Percentiles rank a stretch among this genome's conserved stretches.
These are phyloP conservation scores for Synergus itoensis DNA, from an alignment of 2,888 invertebrate genomes.

Conservation along the genomic window DNA sequence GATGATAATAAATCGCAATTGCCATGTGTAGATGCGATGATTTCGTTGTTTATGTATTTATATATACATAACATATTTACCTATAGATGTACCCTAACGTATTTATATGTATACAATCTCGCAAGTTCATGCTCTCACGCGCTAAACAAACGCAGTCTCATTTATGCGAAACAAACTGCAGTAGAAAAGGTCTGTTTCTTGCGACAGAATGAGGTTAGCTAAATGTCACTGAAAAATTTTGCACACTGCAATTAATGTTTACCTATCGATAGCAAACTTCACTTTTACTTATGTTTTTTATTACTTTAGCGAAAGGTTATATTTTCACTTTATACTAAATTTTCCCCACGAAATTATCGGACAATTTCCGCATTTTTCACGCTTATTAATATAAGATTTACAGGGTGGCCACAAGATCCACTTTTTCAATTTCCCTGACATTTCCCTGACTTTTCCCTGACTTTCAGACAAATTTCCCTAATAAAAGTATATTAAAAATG, in stretches of 20 bases:
- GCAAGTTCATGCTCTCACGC: background rate
- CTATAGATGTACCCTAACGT: no score
- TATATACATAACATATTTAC: background rate
- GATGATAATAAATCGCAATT: constrained; percentile 6
- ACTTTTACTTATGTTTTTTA: background rate
- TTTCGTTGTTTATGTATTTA: background rate
- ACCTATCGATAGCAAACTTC: background rate
- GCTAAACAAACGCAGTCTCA: background rate
- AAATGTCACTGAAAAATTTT: constrained; percentile 4
- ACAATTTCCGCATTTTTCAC: no score
- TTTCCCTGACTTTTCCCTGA: no score
- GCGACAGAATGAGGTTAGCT: background rate
- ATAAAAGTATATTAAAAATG: no score
- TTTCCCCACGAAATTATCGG: no score
- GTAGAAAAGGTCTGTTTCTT: constrained; percentile 17
- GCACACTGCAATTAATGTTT: background rate
- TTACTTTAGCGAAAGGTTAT: background rate
- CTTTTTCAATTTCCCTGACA: no score
- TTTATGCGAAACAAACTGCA: background rate
- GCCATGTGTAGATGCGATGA: background rate
- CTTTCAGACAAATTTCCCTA: no score
- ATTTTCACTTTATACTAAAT: no score
- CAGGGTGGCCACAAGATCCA: no score
- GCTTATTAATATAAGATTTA: no score
- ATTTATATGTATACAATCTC: background rate